phyloP scores from a whole-genome alignment of 2,113 vertebrate genomes.

The Pao palembangensis region DNA sequence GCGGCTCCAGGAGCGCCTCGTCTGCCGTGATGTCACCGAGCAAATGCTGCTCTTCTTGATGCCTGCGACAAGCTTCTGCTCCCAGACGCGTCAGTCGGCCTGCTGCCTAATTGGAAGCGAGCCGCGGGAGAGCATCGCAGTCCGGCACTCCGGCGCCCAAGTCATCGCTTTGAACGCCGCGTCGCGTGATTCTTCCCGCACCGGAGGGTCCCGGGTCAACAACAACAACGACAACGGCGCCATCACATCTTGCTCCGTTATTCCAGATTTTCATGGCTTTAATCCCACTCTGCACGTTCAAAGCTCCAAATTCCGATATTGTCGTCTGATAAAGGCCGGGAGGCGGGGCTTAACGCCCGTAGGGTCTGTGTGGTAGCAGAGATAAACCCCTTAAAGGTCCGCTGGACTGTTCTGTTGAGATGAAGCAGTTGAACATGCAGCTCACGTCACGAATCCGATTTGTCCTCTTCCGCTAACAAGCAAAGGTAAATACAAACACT shows the following conservation, averaged over 20 bases:
- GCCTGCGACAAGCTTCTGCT: constrained; percentile 68
- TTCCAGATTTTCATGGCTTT: neutral
- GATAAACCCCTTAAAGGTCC: constrained; percentile 4
- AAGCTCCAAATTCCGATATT: no score
- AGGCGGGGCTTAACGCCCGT: no score
- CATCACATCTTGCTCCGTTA: neutral
- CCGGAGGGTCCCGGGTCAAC: constrained; percentile 39
- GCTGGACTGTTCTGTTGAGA: constrained; percentile 1
- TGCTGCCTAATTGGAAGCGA: constrained; percentile 71
- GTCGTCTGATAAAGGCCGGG: no score
- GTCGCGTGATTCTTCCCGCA: constrained; percentile 34
- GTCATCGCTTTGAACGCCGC: constrained; percentile 62
- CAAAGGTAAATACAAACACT: constrained; percentile 38
- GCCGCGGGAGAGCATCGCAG: constrained; percentile 63
- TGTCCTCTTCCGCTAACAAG: constrained; percentile 26
- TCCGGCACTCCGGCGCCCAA: constrained; percentile 63
- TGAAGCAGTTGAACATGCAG: constrained; percentile 5
- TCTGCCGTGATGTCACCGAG: constrained; percentile 49
- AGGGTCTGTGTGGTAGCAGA: neutral
- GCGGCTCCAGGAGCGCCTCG: constrained; percentile 34
- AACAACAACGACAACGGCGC: neutral
- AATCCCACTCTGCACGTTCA: no score
- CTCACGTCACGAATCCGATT: constrained; percentile 4
- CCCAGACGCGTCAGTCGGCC: constrained; percentile 65
- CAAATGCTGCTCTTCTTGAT: constrained; percentile 55